Conservation (phyloP, 92 coral and sea anemone species). For the Porites rus region DNA sequence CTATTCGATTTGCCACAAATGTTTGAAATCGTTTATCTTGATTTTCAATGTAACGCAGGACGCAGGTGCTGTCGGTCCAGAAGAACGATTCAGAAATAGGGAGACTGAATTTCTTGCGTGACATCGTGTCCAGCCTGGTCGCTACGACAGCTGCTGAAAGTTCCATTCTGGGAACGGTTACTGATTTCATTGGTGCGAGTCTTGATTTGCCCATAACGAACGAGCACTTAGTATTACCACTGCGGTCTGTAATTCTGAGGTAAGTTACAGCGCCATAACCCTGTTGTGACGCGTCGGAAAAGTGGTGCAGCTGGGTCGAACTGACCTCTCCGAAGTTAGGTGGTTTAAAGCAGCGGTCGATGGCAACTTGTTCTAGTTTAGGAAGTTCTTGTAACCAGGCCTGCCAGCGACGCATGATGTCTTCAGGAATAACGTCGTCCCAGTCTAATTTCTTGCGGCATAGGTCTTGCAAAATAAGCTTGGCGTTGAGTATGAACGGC, state of each 20-base stretch:
- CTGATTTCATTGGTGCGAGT: constrained; percentile 5
- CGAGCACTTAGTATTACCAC: constrained; percentile 18
- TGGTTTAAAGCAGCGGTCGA: constrained; percentile 46
- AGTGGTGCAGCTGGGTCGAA: constrained; percentile 39
- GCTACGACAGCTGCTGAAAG: constrained; percentile 27
- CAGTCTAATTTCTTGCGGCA: constrained; percentile 32
- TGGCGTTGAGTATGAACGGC: constrained; percentile 26
- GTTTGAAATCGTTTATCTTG: constrained; percentile 44
- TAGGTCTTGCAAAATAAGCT: constrained; percentile 39
- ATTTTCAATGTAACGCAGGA: constrained; percentile 25
- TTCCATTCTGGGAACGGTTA: constrained; percentile 32
- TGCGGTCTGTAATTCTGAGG: constrained; percentile 31
- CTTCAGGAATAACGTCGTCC: constrained; percentile 46
- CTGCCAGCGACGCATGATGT: constrained; percentile 37
- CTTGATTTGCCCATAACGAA: constrained; percentile 59
- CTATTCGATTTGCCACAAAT: constrained; percentile 46
- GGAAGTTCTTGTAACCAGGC: constrained; percentile 55
- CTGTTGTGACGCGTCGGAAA: constrained; percentile 39
- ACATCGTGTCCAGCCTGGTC: no score
- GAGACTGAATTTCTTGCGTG: constrained; percentile 20
- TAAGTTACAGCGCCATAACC: constrained; percentile 62
- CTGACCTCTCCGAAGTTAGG: constrained; percentile 6
- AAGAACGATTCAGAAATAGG: constrained; percentile 41
- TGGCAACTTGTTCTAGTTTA: constrained; percentile 31
- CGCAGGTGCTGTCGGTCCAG: constrained; percentile 42